Evolutionary conservation across 1,140 invertebrate species (phyloP).

Genomic region (Megalonaias nervosa): DNA sequence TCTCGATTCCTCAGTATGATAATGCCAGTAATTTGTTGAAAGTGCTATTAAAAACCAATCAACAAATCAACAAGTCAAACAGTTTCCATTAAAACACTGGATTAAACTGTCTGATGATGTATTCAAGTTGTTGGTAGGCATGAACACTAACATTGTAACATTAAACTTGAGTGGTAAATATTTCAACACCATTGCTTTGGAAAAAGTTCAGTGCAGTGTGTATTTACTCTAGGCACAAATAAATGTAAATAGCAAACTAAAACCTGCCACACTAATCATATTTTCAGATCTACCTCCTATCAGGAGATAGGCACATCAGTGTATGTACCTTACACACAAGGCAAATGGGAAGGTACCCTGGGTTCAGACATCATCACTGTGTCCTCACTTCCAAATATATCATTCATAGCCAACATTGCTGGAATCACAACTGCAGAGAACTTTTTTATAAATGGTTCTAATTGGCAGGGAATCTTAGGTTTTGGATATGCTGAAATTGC

Average conservation of each 20-base stretch:
- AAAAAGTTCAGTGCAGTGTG: not conserved
- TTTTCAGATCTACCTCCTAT: conserved; percentile 63
- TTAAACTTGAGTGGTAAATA: not conserved
- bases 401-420: conserved; percentile 62
- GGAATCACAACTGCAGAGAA: conserved; percentile 68
- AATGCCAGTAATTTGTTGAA: too few relatives aligned
- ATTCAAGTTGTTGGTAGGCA: not conserved
- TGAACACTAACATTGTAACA: not conserved
- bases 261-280: not conserved
- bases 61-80: too few relatives aligned
- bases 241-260: not conserved
- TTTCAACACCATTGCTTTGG: not conserved
- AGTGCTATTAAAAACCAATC: too few relatives aligned
- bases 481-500: conserved; percentile 71
- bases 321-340: conserved; percentile 69
- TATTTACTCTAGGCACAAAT: not conserved
- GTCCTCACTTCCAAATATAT: conserved; percentile 47
- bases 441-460: conserved; percentile 71
- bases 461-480: conserved; percentile 74
- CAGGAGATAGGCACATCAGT: conserved; percentile 38
- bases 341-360: conserved; percentile 70
- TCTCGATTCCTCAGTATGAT: too few relatives aligned
- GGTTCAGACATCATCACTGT: conserved; percentile 66
- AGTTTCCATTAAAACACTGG: too few relatives aligned
- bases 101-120: not conserved